Conservation (phyloP, 2,797 vertebrate species). For the Schizothorax lantsangensis region DNA sequence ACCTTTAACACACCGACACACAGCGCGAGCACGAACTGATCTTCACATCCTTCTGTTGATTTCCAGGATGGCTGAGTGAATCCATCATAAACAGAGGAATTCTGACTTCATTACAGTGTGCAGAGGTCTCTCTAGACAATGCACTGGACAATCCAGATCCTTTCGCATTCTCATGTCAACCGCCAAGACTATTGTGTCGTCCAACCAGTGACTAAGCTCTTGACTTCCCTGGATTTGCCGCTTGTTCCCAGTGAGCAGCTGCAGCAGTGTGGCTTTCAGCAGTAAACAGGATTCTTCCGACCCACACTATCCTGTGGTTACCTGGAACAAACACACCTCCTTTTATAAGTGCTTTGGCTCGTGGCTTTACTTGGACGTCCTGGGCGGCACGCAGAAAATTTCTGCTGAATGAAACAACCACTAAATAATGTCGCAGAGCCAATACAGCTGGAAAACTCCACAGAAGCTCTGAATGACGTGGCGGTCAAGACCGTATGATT, state of each 20-base stretch:
- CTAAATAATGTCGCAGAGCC: conserved; percentile 17
- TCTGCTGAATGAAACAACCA: conserved; percentile 35
- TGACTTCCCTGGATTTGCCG: conserved; percentile 58
- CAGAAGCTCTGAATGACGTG: not conserved
- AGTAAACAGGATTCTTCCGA: conserved; percentile 62
- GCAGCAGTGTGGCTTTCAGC: conserved; percentile 18
- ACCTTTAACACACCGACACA: conserved; percentile 49
- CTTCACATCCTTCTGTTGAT: conserved; percentile 59
- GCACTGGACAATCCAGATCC: conserved; percentile 49
- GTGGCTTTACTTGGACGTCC: conserved; percentile 39
- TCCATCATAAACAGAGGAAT: conserved; percentile 58
- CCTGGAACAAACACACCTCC: conserved; percentile 50
- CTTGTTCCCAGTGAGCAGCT: conserved; percentile 60
- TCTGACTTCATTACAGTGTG: conserved; percentile 52
- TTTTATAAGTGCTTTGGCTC: conserved; percentile 32
- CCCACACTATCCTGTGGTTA: conserved; percentile 56
- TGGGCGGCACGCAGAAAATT: not conserved
- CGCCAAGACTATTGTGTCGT: conserved; percentile 53
- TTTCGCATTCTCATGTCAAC: conserved; percentile 35
- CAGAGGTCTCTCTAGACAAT: conserved; percentile 57
- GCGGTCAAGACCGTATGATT: conserved; percentile 2
- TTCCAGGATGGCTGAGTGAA: conserved; percentile 57
- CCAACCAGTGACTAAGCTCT: conserved; percentile 54
- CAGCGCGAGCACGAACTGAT: conserved; percentile 43
- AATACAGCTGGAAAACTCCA: conserved; percentile 22